A percentile compares a stretch with the other conserved stretches of the same genome.
Conservation (phyloP, 2,797 vertebrate species). For the Gymnocypris eckloni region DNA sequence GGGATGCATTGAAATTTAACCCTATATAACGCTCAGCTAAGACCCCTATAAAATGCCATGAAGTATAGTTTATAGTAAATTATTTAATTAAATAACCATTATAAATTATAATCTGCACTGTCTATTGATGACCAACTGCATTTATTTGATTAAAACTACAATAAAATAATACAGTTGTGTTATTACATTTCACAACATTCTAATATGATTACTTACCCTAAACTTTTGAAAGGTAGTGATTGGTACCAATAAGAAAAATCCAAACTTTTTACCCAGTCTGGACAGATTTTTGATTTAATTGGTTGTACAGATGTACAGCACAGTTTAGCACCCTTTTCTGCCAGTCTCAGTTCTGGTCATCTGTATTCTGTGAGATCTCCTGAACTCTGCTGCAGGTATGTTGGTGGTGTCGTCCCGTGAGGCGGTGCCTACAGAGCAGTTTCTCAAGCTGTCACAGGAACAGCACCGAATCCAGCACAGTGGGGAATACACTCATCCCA, state of each 20-base stretch:
- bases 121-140: not conserved
- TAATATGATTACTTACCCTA: not conserved
- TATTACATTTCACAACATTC: not conserved
- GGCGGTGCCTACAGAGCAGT: conserved; percentile 90
- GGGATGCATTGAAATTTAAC: not conserved
- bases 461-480: conserved; percentile 97
- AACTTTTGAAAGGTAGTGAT: not conserved
- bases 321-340: not conserved
- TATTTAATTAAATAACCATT: not conserved
- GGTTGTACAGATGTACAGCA: not conserved
- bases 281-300: not conserved
- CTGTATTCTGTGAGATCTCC: conserved; percentile 64
- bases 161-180: not conserved
- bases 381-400: conserved; percentile 80
- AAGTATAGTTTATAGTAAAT: not conserved
- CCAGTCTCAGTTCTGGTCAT: not conserved
- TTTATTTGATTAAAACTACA: not conserved
- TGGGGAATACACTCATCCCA: conserved; percentile 90
- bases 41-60: not conserved
- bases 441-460: conserved; percentile 95
- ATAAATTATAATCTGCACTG: not conserved
- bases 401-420: conserved; percentile 94
- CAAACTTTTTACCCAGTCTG: not conserved
- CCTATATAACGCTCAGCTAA: not conserved
- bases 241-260: not conserved